Evolutionary conservation across 2,113 vertebrate genomes (phyloP).

Genomic region (Pteruthius melanotis): DNA sequence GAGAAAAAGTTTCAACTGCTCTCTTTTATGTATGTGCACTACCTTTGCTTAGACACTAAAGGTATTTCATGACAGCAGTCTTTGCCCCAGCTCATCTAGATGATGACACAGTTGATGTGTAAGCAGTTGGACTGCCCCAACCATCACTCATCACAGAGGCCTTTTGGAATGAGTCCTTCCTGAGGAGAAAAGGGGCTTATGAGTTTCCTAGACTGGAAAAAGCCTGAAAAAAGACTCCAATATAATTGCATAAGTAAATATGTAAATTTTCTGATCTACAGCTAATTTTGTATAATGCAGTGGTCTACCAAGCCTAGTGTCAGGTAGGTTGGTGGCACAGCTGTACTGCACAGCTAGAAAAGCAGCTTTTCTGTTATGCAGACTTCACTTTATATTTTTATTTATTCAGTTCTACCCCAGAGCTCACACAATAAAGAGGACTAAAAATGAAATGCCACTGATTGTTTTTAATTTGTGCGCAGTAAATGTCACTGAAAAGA

Average conservation of each 20-base stretch:
- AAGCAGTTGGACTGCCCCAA: background rate
- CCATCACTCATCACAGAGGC: rapidly evolving
- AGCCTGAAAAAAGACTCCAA: background rate
- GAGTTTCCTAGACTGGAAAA: background rate
- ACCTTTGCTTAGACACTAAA: background rate
- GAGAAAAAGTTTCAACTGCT: background rate
- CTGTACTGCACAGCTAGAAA: background rate
- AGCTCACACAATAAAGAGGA: background rate
- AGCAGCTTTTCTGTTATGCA: background rate
- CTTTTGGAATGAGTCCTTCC: background rate
- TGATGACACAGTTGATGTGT: background rate
- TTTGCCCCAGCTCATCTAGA: background rate
- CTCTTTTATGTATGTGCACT: background rate
- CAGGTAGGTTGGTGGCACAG: background rate
- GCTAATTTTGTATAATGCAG: background rate
- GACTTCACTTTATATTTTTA: background rate
- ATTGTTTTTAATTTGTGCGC: background rate
- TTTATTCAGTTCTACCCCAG: background rate
- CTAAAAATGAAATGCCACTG: conserved; percentile 11
- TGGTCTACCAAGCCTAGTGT: background rate
- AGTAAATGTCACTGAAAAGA: background rate
- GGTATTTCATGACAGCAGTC: background rate
- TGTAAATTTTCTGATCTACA: background rate
- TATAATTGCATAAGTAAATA: background rate
- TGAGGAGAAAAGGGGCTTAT: background rate